Evolutionary conservation across 2,113 vertebrate genomes (phyloP), one percentile per base, ranked within the genome.

Genomic region (Bothrops jararaca): DNA sequence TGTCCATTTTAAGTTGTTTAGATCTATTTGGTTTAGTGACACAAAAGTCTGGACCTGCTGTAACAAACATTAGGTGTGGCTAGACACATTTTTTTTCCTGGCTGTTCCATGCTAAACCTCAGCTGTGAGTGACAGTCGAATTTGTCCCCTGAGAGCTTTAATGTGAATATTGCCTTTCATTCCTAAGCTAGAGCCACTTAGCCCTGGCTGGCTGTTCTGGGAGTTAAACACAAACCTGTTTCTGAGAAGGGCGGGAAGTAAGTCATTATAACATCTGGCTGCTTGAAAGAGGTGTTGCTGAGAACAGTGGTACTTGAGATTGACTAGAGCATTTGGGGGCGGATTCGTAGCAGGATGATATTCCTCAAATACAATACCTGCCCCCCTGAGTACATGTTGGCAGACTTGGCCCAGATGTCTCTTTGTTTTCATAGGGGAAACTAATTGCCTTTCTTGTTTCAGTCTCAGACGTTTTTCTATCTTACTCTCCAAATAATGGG

Each of bases 401-500:
- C 95, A 94, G 94, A 90, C 95, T 97, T 96, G 93, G 96, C 96
- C 97, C 97, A 97, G 97, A 97, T 97, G 97, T 97, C 97, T 97
- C 97, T 98, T 97, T 97, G 97, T 97, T 97, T 97, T 96, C 13
- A 3, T 96, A 96, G 64, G 95, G 96, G 93, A 96, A 97, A 96
- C 96, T 96, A 97, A 97, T 97, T 97, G 97, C 96, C 95, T 97
- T 96, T 97, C 97, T 97, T 96, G 94, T 97, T 96, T 96, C 96
- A 95, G 93, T 93, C 96, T 95, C 93, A 94, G 93, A 97, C 97
- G 95, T 97, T 97, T 97, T 95, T 95, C 94, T 90, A 56, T 90
- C 91, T 95, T 94, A 92, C 93, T 96, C 94, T 85, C 90, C 96
- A 97, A 97, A 97, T 96, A 96, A 96, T 94, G 95, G 96, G 96